phyloP scores from a whole-genome alignment of 1,140 invertebrate genomes.

The Macrocentrus cingulum region DNA sequence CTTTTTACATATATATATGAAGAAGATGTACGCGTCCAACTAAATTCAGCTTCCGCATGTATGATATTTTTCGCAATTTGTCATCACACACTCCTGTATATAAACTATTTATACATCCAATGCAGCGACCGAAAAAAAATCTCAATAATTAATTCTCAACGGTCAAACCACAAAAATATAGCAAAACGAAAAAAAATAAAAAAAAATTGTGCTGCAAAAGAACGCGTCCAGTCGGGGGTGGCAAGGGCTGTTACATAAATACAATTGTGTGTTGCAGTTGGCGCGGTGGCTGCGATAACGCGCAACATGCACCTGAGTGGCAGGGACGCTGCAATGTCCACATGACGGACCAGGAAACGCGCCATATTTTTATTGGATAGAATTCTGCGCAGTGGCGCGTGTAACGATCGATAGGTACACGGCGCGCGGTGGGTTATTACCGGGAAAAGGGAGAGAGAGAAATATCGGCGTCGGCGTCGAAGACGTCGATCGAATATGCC shows the following conservation, averaged over 20 bases:
- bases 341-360: slow-evolving; percentile 3
- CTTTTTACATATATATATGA: no score
- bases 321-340: slow-evolving; percentile 6
- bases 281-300: slow-evolving; percentile 4
- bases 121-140: no score
- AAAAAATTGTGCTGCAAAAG: background rate
- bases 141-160: no score
- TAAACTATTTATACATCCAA: no score
- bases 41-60: no score
- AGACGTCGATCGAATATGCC: slow-evolving; percentile 9
- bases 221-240: background rate
- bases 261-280: background rate
- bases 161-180: no score
- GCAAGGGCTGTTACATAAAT: background rate
- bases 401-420: slow-evolving; percentile 22
- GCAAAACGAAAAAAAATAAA: no score
- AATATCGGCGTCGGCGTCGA: slow-evolving; percentile 12
- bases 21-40: no score
- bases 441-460: background rate
- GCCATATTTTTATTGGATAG: slow-evolving; percentile 23
- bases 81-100: no score
- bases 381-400: slow-evolving; percentile 21
- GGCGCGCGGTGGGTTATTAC: slow-evolving; percentile 5
- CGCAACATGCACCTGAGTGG: slow-evolving; percentile 16
- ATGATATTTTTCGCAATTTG: no score